Base-by-base conservation (phyloP, 2,888 invertebrate species). In the Eupithecia subfuscata region DNA sequence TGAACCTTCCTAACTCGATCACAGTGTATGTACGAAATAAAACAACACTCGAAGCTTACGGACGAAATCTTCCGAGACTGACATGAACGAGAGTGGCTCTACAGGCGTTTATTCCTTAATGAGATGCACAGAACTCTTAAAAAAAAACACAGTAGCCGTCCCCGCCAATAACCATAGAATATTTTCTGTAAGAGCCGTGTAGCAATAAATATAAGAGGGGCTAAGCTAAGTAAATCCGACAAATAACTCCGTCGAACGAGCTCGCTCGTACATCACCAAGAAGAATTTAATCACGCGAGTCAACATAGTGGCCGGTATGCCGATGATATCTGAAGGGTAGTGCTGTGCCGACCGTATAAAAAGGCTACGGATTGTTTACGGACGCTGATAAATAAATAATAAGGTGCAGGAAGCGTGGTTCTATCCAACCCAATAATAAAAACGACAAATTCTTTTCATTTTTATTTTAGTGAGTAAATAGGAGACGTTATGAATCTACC, bases 231-330 rank as follows among this genome's bases (percentile, higher is more conserved):
- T 84, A 82, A 85, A 81, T 81, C 82, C 83, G 86, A 87, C 87
- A 88, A 90, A 89, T 88, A 90, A 88, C 85, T 88, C 80, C 81
- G 82, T 78, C 82, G 85, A 85, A 83, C 82, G 84, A 84, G 85
- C 83, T 81, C 82, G 83, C 82, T 79, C 84, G 85, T 89, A 88
- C 86, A 88, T 89, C 88, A 89, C 85, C 81, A 84, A 81, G 82
- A 93, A 89, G 92, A 93, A 94, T 94, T 94, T 94, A 93, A 94
- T 94, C 93, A 92, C 85, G 87, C 85, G 86, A 90, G 88, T 89
- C 88, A 89, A 90, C 90, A 88, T 87, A 87, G 89, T 85, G 87
- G 85, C 83, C 86, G 88, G 91, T 89, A 92, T 90, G 87, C 89
- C 90, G 91, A 93, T 93, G 89, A 92, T 92, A 93, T 92, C 92